phyloP scores from a whole-genome alignment of 2,888 invertebrate species.

The Ectemnius lituratus region DNA sequence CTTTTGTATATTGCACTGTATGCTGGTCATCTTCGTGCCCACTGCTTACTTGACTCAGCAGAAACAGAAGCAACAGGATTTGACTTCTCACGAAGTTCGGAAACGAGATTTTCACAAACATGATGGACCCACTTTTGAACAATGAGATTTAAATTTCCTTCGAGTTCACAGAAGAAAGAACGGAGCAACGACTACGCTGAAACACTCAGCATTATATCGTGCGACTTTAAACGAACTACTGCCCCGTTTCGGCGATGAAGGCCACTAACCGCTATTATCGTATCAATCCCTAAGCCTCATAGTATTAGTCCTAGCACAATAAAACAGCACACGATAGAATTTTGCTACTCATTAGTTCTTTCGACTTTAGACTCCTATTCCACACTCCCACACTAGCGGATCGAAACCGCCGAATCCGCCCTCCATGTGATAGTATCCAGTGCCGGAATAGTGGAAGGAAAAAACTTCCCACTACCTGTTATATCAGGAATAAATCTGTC shows the following conservation, averaged over 20 bases:
- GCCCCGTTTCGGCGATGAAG: neutral
- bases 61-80: conserved; percentile 55
- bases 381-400: conserved; percentile 40
- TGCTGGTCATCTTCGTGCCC: conserved; percentile 74
- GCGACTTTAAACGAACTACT: neutral
- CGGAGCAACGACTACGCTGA: neutral
- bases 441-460: conserved; percentile 14
- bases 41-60: conserved; percentile 56
- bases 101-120: conserved; percentile 42
- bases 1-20: conserved; percentile 79
- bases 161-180: neutral
- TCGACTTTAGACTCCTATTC: conserved; percentile 10
- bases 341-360: conserved; percentile 16
- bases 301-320: neutral
- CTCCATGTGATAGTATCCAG: conserved; percentile 35
- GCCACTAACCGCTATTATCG: too few relatives aligned
- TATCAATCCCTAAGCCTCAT: neutral
- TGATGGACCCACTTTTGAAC: conserved; percentile 15
- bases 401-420: conserved; percentile 62
- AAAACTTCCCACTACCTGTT: conserved; percentile 23
- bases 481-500: neutral
- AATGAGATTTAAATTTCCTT: too few relatives aligned
- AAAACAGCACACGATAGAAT: neutral
- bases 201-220: conserved; percentile 13
- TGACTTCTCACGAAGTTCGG: conserved; percentile 5